Conservation (phyloP, 2,113 vertebrate species). For the Peucedramus taeniatus region DNA sequence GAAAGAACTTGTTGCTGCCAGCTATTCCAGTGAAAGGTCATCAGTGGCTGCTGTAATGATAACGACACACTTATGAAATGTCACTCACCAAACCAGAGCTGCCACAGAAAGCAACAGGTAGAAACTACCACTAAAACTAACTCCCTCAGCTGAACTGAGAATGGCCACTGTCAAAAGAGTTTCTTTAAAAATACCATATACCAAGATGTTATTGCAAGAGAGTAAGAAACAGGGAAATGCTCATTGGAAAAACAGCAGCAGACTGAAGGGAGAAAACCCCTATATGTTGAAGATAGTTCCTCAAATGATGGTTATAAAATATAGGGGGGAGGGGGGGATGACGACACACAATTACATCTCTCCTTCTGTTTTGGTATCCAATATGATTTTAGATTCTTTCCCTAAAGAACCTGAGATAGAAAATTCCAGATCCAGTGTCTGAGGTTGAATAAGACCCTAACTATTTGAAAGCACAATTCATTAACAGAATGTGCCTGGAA, state of each 20-base stretch:
- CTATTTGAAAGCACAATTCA: neutral
- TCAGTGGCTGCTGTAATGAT: neutral
- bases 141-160: neutral
- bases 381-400: neutral
- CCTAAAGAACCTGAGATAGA: neutral
- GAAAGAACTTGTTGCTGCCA: neutral
- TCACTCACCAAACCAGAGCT: neutral
- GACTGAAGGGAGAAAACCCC: neutral
- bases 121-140: neutral
- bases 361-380: neutral
- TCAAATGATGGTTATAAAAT: neutral
- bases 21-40: neutral
- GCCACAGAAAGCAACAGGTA: neutral
- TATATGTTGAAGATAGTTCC: rapidly evolving
- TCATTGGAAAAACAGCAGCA: neutral
- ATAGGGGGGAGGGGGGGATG: rapidly evolving
- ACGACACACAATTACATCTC: neutral
- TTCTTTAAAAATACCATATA: neutral
- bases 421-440: neutral
- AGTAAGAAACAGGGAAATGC: neutral
- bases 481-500: neutral
- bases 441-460: neutral
- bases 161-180: neutral
- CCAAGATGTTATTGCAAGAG: neutral
- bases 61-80: neutral